Base-by-base conservation (phyloP, 2,888 invertebrate genomes). In the Perizoma affinitatum region DNA sequence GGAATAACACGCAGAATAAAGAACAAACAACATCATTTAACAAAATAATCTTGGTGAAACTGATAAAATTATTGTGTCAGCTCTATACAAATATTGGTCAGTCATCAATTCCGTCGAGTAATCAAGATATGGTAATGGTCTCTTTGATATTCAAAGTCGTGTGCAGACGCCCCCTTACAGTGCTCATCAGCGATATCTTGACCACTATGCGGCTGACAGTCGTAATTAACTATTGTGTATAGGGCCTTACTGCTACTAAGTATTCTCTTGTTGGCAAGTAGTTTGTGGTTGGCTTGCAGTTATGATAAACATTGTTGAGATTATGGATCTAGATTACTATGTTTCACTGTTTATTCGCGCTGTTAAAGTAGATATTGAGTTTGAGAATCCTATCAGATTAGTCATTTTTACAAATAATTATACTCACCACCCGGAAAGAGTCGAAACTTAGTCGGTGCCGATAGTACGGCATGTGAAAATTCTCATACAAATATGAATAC, bases 91-190 rank as follows among this genome's bases (percentile, higher is more conserved):
- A 75, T 83, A 73, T 74, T 75, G 72, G 74, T 76, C 58, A 71
- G 66, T 67, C 65, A 70, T 75, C 65, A 71, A 74, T 74, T 79
- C 76, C 72, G 69, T 69, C 70, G 68, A 69, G 78, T 73, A 82
- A 86, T 86, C 84, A 82, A 84, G 85, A 85, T 86, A 85, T 85
- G 85, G 75, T 84, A 84, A 86, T 85, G 67, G 66, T 71, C 77
- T 79, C 80, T 83, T 85, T 85, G 84, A 82, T 83, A 83, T 83
- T 80, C 81, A 82, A 83, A 84, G 76, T 78, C 73, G 72, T 75
- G 78, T 76, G 77, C 79, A 81, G 76, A 79, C 71, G 74, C 60
- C 61, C 60, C 61, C 69, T 73, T 74, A 73, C 70, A 70, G 71
- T 65, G 69, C 74, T 71, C 76, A 75, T 74, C 71, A 69, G 72